phyloP scores from a whole-genome alignment of 2,113 vertebrate species.

The Callithrix jacchus region DNA sequence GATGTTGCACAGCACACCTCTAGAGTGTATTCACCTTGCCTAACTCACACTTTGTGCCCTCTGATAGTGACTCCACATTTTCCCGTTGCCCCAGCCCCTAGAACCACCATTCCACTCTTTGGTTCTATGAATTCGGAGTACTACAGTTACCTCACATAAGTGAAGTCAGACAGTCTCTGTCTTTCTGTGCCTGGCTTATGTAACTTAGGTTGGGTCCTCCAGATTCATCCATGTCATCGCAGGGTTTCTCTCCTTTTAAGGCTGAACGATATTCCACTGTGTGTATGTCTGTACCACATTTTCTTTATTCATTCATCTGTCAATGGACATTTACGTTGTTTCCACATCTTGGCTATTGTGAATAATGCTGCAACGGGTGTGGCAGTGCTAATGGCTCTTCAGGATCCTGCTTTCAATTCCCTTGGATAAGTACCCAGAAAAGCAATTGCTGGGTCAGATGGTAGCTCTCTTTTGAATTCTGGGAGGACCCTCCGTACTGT shows the following conservation, averaged over 20 bases:
- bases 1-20: no score
- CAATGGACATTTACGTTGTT: not conserved
- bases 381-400: not conserved
- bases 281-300: not conserved
- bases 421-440: not conserved
- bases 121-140: not conserved
- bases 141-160: not conserved
- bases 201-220: not conserved
- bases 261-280: not conserved
- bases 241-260: not conserved
- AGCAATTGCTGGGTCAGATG: not conserved
- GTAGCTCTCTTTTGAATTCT: not conserved
- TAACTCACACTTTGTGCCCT: not conserved
- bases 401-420: not conserved
- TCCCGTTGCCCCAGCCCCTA: not conserved
- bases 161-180: not conserved
- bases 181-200: not conserved
- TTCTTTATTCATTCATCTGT: not conserved
- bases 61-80: not conserved
- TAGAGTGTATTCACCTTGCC: not conserved
- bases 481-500: not conserved
- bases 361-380: not conserved
- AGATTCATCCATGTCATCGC: no score
- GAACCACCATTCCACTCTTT: not conserved
- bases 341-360: not conserved